Evolutionary conservation across 64 coral and sea anemone genomes (phyloP).

Genomic region (Platygyra sinensis): DNA sequence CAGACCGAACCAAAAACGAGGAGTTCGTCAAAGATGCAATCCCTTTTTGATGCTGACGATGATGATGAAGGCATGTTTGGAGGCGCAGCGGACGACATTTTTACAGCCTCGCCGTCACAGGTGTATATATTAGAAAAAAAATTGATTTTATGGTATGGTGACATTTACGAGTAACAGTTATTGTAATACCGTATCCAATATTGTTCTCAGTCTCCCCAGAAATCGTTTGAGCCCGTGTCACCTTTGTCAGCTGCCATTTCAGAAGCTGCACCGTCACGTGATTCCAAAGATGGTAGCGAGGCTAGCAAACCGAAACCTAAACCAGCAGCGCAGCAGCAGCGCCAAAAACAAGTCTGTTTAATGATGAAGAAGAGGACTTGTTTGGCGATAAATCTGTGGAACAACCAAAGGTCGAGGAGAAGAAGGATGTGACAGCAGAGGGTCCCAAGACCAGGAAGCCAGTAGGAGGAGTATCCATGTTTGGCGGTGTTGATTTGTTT

Average conservation of each 20-base stretch:
- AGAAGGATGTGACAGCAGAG: constrained; percentile 10
- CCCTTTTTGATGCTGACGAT: constrained; percentile 57
- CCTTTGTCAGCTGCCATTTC: constrained; percentile 25
- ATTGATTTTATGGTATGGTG: no score
- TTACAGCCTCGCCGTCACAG: constrained; percentile 25
- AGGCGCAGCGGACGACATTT: constrained; percentile 49
- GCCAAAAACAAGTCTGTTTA: constrained; percentile 71
- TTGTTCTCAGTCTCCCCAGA: constrained; percentile 26
- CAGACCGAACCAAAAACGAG: background rate
- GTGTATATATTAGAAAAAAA: background rate
- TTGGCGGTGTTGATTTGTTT: constrained; percentile 86
- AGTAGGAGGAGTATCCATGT: constrained; percentile 68
- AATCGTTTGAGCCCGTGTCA: constrained; percentile 16
- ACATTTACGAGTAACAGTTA: no score
- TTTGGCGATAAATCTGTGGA: constrained; percentile 52
- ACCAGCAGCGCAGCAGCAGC: constrained; percentile 28
- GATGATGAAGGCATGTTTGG: constrained; percentile 64
- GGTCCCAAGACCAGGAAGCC: constrained; percentile 64
- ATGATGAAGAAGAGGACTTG: constrained; percentile 85
- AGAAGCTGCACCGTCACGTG: background rate
- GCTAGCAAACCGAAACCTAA: constrained; percentile 33
- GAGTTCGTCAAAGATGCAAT: constrained; percentile 50
- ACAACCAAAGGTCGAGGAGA: constrained; percentile 31
- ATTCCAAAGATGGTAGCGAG: background rate
- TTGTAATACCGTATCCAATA: background rate